These are phyloP conservation scores for Paratrypauchen microcephalus DNA, from an alignment of 2,797 vertebrate species.

Conservation along the genomic window DNA sequence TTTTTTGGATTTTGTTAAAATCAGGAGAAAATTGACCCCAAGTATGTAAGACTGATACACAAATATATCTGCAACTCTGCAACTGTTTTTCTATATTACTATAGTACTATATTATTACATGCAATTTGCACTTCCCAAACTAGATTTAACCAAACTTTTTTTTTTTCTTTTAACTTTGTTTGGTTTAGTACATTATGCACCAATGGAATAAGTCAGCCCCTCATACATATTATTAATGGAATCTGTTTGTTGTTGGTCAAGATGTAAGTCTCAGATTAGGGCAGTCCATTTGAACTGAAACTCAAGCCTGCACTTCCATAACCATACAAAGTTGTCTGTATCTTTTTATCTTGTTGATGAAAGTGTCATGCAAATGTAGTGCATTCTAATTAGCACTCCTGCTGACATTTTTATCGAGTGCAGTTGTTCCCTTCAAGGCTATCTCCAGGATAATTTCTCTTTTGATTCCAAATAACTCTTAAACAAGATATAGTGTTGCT, in stretches of 20 bases:
- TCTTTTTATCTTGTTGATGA: constrained; percentile 11
- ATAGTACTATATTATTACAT: not conserved
- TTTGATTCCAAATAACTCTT: constrained; percentile 50
- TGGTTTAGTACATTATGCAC: not conserved
- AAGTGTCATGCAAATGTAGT: constrained; percentile 14
- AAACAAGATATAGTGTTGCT: constrained; percentile 64
- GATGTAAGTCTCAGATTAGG: constrained; percentile 4
- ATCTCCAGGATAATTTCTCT: constrained; percentile 47
- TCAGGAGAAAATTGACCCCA: not conserved
- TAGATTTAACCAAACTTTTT: not conserved
- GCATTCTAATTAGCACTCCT: constrained; percentile 27
- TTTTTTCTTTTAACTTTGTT: not conserved
- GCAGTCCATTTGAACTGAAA: constrained; percentile 6
- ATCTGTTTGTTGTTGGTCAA: constrained; percentile 8
- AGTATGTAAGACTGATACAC: not conserved
- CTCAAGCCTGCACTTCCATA: not conserved
- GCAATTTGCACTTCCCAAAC: not conserved
- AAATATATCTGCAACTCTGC: not conserved
- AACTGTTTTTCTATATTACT: not conserved
- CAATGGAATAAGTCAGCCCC: not conserved
- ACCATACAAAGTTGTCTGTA: not conserved
- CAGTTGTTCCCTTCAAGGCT: constrained; percentile 43
- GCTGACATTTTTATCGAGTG: constrained; percentile 24
- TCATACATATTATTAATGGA: not conserved
- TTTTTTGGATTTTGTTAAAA: not conserved